These are phyloP conservation scores for Eolophus roseicapilla DNA, from an alignment of 2,113 vertebrate genomes.

Conservation along the genomic window DNA sequence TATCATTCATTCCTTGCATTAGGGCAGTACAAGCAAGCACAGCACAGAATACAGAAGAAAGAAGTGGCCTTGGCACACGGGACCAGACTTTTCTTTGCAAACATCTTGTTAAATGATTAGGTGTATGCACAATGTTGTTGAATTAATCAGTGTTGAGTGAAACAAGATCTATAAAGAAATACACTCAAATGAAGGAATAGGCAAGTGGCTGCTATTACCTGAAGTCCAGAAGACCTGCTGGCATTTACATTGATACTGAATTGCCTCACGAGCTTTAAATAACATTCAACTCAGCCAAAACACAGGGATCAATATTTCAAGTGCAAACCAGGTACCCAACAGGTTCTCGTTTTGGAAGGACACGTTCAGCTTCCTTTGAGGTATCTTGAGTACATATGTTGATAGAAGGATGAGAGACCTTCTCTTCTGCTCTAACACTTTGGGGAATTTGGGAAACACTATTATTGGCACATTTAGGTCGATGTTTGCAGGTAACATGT, in stretches of 20 bases:
- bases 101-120: not conserved
- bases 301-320: rapidly evolving
- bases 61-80: not conserved
- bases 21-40: not conserved
- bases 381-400: not conserved
- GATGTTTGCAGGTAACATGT: not conserved
- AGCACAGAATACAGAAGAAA: not conserved
- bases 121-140: not conserved
- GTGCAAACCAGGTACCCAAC: not conserved
- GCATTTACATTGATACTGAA: not conserved
- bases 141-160: not conserved
- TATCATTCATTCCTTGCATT: not conserved
- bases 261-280: not conserved
- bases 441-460: not conserved
- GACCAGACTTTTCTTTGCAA: not conserved
- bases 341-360: not conserved
- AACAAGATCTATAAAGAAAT: not conserved
- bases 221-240: not conserved
- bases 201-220: not conserved
- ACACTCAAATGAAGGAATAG: not conserved
- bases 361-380: not conserved
- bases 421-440: not conserved
- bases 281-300: not conserved
- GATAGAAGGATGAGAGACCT: not conserved
- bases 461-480: not conserved